Conservation (phyloP, 1,140 invertebrate species). For the Trypoxylus dichotomus region DNA sequence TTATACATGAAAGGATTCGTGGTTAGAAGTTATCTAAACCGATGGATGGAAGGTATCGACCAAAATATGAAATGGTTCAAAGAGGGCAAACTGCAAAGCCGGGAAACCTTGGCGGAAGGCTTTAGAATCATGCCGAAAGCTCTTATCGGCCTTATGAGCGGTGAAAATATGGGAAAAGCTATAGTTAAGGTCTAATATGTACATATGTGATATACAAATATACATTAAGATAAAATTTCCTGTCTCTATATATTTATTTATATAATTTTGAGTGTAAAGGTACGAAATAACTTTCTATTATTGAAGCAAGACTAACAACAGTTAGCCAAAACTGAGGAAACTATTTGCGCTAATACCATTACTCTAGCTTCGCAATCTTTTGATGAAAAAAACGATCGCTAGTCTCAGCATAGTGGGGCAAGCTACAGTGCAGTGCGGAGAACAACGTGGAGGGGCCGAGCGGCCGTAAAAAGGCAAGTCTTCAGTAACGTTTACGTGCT, state of each 20-base stretch:
- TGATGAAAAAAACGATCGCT: too few species aligned
- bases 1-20: slow-evolving; percentile 69
- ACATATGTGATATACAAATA: not conserved
- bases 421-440: too few species aligned
- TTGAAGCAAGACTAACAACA: too few species aligned
- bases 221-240: not conserved
- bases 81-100: slow-evolving; percentile 67
- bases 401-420: too few species aligned
- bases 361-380: too few species aligned
- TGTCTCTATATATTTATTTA: too few species aligned
- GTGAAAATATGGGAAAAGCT: slow-evolving; percentile 67
- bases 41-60: slow-evolving; percentile 63
- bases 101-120: slow-evolving; percentile 66
- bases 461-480: too few species aligned
- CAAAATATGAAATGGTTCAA: slow-evolving; percentile 64
- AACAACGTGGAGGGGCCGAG: too few species aligned
- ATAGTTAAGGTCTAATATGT: slow-evolving; percentile 52
- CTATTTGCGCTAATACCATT: too few species aligned
- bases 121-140: slow-evolving; percentile 72
- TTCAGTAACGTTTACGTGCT: too few species aligned
- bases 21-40: slow-evolving; percentile 59
- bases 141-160: slow-evolving; percentile 62
- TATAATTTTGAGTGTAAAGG: not conserved
- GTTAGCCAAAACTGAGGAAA: too few species aligned
- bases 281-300: too few species aligned